Evolutionary conservation across 1,140 invertebrate species (phyloP), one percentile per base, ranked within the genome.

Genomic region (Asobara japonica): DNA sequence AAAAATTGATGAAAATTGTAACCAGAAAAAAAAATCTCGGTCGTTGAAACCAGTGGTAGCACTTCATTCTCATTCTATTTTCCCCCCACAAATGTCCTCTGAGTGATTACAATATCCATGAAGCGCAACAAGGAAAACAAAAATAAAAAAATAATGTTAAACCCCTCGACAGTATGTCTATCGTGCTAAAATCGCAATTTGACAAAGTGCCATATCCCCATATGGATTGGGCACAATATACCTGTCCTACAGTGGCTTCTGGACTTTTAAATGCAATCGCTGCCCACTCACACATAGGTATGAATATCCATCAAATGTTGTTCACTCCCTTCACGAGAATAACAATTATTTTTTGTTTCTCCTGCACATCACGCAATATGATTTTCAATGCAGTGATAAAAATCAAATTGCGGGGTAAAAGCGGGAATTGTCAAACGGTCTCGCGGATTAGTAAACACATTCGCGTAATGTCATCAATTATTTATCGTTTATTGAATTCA

Each of bases 351-450:
- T 73, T 61, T 22, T 3, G 30, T 30, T 60, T 33, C 11, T 30
- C 20, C 13, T 25, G 60, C 65, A 79, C 13, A 48, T 69, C 71
- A 74, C 72, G 74, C 72, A 62, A 76, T 25, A 18, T 8, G 18
- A 41, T 62, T 71, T 5, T 16, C 13, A 16, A 11, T 16, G 18
- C 25, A 51, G 31, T 65, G 61, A 71, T 71, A 31, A 65, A 33
- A 38, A 65, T 65, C 38, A 71, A 71, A 71, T 36, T 56, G 27
- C 56, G 16, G 31, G 10, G 36, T 30, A 16, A 51, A 30, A 56
- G 22, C 5, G 51, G 0, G 22, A 56, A 1, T 56, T 0, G 8
- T 22, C 13, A 13, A 45, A 45, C 22, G 22, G 3, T 0, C 51
- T 22, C 22, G 51, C 22, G 4, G 51, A 56, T 56, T 10, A 1